A percentile compares a stretch with the other conserved stretches of the same genome.
phyloP scores from a whole-genome alignment of 2,888 invertebrate genomes.

The Crematogaster levior region DNA sequence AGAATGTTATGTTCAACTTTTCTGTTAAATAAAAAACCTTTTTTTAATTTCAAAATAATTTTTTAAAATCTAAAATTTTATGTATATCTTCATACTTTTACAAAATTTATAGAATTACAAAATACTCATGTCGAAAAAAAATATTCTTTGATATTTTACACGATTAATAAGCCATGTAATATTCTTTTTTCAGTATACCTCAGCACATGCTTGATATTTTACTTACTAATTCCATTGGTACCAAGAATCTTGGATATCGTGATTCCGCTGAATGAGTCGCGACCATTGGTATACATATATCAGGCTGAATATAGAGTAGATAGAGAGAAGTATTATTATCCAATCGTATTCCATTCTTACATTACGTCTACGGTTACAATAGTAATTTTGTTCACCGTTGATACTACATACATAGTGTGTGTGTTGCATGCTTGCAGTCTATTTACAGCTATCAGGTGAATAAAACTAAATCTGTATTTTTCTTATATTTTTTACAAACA shows the following conservation, averaged over 20 bases:
- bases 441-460: constrained; percentile 22
- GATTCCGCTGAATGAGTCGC: constrained; percentile 31
- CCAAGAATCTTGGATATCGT: constrained; percentile 21
- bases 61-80: background rate
- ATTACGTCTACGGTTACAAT: background rate
- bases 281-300: background rate
- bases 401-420: constrained; percentile 10
- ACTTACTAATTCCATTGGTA: background rate
- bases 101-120: too few relatives aligned
- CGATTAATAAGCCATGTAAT: too few relatives aligned
- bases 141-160: too few relatives aligned
- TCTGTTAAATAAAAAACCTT: background rate
- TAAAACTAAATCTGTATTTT: background rate
- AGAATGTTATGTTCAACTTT: background rate
- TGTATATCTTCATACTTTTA: background rate
- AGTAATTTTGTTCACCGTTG: background rate
- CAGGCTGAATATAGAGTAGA: constrained; percentile 15
- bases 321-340: constrained; percentile 24
- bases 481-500: too few relatives aligned
- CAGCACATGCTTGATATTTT: background rate
- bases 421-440: constrained; percentile 15
- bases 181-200: background rate
- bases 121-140: too few relatives aligned
- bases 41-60: background rate
- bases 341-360: background rate